Base-by-base conservation (phyloP, 2,888 invertebrate species). In the Thereva unica region DNA sequence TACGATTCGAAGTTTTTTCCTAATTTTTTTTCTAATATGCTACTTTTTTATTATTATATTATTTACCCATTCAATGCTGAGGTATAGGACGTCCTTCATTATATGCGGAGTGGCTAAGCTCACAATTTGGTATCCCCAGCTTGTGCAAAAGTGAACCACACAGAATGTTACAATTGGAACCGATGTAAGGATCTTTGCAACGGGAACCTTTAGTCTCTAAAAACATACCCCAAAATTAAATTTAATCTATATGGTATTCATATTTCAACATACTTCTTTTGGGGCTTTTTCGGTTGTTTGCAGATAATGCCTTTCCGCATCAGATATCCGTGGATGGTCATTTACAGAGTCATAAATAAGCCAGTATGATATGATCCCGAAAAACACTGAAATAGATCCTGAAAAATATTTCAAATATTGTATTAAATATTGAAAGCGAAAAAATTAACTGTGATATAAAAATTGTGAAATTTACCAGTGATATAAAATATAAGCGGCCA, bases 401-500 rank as follows among this genome's bases (percentile, higher is more conserved):
- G 35, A n/a, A 34, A 9, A 3, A 37, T 49, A 61, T 10, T 1
- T n/a, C 47, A 57, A 55, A 8, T 12, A 9, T 5, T 42, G 9
- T 34, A 23, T 49, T 54, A 44, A 54, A 52, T 34, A 2, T 40
- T 57, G 38, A 5, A 49, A 57, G 53, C 42, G 34, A 50, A 40
- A 23, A 47, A 49, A 55, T 45, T 7, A 42, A 10, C 5, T 12
- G n/a, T n/a, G 6, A 45, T 64, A 71, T 9, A 37, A n/a, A n/a
- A 52, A 52, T 52, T 7, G 8, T 5, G 23, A 23, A 38, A 9
- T 3, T 67, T 75, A 80, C 85, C 84, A 61, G 86, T 77, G 7
- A 83, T 76, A 75, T 87, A 87, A 76, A 87, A 88, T 4, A 86
- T 83, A 7, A 82, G 81, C 2, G 83, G 82, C 88, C 88, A 88